Evolutionary conservation across 2,888 invertebrate species (phyloP).

Genomic region (Dexiosoma caninum): DNA sequence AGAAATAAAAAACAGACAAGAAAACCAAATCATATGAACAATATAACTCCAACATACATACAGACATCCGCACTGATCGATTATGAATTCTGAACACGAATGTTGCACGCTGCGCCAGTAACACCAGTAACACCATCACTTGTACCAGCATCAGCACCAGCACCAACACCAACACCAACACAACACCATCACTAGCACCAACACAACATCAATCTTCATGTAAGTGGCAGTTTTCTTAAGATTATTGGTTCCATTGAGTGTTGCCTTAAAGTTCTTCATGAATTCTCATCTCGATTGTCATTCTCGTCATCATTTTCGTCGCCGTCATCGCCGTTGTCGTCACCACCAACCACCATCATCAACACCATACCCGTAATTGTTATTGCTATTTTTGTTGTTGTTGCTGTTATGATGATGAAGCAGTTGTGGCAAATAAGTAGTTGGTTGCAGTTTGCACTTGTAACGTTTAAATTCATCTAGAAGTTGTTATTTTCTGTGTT

Average conservation of each 20-base stretch:
- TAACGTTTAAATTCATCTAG: conserved; percentile 51
- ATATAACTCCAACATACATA: background rate
- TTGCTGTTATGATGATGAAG: background rate
- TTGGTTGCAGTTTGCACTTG: conserved; percentile 40
- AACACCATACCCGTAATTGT: conserved; percentile 12
- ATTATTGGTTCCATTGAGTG: background rate
- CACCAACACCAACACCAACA: background rate
- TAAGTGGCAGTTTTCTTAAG: background rate
- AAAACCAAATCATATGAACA: conserved; percentile 21
- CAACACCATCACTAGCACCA: background rate
- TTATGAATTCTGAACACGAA: conserved; percentile 73
- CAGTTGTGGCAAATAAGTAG: conserved; percentile 37
- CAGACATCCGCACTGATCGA: conserved; percentile 62
- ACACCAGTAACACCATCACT: conserved; percentile 42
- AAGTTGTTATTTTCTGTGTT: conserved; percentile 65
- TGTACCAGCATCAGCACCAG: background rate
- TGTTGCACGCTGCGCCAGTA: conserved; percentile 63
- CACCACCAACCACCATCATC: background rate
- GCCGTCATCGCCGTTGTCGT: conserved; percentile 7
- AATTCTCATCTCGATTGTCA: conserved; percentile 23
- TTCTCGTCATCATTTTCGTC: conserved; percentile 32
- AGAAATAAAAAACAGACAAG: conserved; percentile 29
- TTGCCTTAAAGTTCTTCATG: conserved; percentile 30
- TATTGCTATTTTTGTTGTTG: conserved; percentile 15
- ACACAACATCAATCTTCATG: conserved; percentile 1